Conservation (phyloP, 2,888 invertebrate genomes). For the Holacanthella duospinosa region DNA sequence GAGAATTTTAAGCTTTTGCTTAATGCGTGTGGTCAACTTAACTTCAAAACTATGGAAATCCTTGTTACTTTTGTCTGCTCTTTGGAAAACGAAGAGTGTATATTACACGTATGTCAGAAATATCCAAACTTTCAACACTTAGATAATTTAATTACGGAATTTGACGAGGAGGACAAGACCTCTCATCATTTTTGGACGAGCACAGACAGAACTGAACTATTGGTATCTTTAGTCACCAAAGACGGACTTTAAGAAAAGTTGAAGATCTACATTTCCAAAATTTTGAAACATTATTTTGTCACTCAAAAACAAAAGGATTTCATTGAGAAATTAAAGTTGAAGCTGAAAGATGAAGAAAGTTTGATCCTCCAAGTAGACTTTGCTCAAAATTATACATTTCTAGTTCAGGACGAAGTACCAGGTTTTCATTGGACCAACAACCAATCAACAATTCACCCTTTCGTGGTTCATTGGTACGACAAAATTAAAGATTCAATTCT, state of each 20-base stretch:
- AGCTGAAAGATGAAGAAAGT: not conserved
- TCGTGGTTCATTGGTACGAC: not conserved
- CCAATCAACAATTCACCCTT: not conserved
- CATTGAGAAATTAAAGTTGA: not conserved
- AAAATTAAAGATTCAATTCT: not conserved
- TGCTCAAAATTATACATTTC: not conserved
- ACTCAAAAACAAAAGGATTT: not conserved
- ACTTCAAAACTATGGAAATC: not conserved
- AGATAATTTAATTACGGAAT: not conserved
- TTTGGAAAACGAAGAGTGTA: not conserved
- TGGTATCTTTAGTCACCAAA: not conserved
- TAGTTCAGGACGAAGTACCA: not conserved
- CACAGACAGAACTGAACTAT: not conserved
- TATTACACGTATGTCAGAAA: not conserved
- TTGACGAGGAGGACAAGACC: not conserved
- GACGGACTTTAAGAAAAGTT: not conserved
- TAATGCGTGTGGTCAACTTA: not conserved
- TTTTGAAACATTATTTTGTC: not conserved
- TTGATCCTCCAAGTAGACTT: not conserved
- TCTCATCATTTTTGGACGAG: not conserved
- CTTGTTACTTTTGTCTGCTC: not conserved
- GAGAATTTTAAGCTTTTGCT: constrained; percentile 7
- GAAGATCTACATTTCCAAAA: not conserved
- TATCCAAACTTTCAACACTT: not conserved
- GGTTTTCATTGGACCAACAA: not conserved